Conservation (phyloP, 2,888 invertebrate species). For the Rhagonycha lutea region DNA sequence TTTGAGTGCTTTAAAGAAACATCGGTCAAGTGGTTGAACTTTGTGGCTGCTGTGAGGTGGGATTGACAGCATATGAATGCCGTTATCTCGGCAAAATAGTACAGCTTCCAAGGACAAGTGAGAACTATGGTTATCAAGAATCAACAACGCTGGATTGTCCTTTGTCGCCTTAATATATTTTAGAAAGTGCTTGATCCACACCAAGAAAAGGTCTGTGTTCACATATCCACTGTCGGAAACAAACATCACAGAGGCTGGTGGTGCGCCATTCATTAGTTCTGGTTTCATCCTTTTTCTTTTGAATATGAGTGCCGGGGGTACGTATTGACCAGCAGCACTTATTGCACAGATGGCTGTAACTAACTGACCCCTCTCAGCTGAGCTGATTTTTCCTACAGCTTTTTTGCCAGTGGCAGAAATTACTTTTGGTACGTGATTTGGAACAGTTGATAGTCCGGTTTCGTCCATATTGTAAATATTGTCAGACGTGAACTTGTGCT, state of each 20-base stretch:
- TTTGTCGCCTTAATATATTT: not conserved
- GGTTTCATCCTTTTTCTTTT: conserved; percentile 33
- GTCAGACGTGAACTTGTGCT: not conserved
- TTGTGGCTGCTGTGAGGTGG: conserved; percentile 8
- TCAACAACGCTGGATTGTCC: conserved; percentile 13
- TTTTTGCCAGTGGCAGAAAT: not conserved
- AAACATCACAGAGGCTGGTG: conserved; percentile 8
- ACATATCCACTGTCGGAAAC: conserved; percentile 16
- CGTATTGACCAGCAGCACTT: conserved; percentile 30
- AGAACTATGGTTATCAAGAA: conserved; percentile 17
- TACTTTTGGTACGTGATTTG: not conserved
- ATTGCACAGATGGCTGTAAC: conserved; percentile 24
- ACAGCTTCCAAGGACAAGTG: conserved; percentile 12
- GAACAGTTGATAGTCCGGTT: not conserved
- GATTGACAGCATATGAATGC: not conserved
- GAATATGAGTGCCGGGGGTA: conserved; percentile 37
- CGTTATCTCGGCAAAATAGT: not conserved
- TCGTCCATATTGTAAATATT: too few species aligned
- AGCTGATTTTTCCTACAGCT: not conserved
- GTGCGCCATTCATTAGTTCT: conserved; percentile 27
- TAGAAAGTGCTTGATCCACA: conserved; percentile 19
- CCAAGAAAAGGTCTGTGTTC: conserved; percentile 23
- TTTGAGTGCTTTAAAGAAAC: conserved; percentile 12
- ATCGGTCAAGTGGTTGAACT: conserved; percentile 5
- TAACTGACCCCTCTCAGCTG: not conserved